Percentiles rank a stretch among this genome's conserved stretches.
phyloP scores from a whole-genome alignment of 2,797 vertebrate genomes.

The Ataeniobius toweri region DNA sequence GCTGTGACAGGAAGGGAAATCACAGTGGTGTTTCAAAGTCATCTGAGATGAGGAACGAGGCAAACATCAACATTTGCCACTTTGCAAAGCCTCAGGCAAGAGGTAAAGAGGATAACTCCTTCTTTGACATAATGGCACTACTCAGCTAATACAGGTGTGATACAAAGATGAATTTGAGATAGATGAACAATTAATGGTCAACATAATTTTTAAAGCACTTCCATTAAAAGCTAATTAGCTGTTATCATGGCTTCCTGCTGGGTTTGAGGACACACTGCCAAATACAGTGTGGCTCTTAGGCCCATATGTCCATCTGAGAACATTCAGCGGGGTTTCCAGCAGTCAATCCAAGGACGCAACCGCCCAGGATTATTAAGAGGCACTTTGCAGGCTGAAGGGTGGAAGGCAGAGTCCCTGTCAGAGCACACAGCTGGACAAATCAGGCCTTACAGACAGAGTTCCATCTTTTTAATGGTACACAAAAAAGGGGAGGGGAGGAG shows the following conservation, averaged over 20 bases:
- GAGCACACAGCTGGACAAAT: conserved; percentile 63
- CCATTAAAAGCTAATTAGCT: conserved; percentile 68
- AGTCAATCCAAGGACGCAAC: conserved; percentile 64
- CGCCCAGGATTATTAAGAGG: conserved; percentile 68
- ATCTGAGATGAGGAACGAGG: conserved; percentile 61
- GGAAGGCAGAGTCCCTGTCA: conserved; percentile 49
- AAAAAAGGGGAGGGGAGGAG: conserved; percentile 13
- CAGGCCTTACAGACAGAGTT: conserved; percentile 49
- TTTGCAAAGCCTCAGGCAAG: conserved; percentile 57
- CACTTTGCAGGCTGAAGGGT: conserved; percentile 40
- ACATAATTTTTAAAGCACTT: conserved; percentile 43
- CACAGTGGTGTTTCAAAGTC: conserved; percentile 72
- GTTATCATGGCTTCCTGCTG: conserved; percentile 52
- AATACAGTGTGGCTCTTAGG: conserved; percentile 59
- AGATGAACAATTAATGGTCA: conserved; percentile 28
- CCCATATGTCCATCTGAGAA: conserved; percentile 50
- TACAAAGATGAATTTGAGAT: background rate
- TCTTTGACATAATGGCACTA: conserved; percentile 24
- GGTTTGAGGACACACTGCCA: conserved; percentile 57
- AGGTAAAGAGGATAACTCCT: conserved; percentile 29
- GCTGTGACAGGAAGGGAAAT: conserved; percentile 75
- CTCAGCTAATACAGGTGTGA: background rate
- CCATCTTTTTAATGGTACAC: conserved; percentile 39
- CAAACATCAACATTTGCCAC: conserved; percentile 66
- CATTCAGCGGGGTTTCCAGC: conserved; percentile 55